phyloP scores from a whole-genome alignment of 2,888 invertebrate species.

The Drosophila neonasuta region DNA sequence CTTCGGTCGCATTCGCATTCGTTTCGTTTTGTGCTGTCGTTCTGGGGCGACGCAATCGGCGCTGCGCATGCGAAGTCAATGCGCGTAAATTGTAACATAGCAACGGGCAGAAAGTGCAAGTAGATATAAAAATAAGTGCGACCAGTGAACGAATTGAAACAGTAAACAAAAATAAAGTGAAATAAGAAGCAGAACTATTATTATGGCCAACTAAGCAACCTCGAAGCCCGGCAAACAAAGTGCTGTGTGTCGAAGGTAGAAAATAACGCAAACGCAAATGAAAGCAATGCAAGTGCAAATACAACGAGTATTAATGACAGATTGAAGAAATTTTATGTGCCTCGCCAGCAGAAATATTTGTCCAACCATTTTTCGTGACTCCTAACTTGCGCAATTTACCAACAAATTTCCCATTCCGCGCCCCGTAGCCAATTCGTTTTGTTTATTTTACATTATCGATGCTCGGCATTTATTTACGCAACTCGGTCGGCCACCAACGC shows the following conservation, averaged over 20 bases:
- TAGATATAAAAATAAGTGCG: conserved; percentile 8
- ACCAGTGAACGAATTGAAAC: conserved; percentile 21
- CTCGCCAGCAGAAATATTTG: conserved; percentile 55
- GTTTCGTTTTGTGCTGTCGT: not conserved
- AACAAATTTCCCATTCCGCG: conserved; percentile 8
- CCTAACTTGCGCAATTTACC: conserved; percentile 51
- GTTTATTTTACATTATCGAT: conserved; percentile 57
- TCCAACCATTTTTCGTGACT: conserved; percentile 34
- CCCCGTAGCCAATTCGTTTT: conserved; percentile 31
- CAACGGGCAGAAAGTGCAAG: conserved; percentile 39
- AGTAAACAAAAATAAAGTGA: conserved; percentile 21
- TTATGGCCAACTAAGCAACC: conserved; percentile 43
- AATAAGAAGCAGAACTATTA: conserved; percentile 26
- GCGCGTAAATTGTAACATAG: conserved; percentile 28
- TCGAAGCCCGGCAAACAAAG: conserved; percentile 15
- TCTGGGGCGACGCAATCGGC: conserved; percentile 6
- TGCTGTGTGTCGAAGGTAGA: conserved; percentile 23
- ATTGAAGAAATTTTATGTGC: conserved; percentile 36
- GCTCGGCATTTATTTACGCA: conserved; percentile 31
- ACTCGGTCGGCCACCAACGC: conserved; percentile 28
- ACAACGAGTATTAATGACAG: conserved; percentile 14
- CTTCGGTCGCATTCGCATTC: conserved; percentile 21
- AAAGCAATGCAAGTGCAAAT: conserved; percentile 51
- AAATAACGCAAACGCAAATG: conserved; percentile 31
- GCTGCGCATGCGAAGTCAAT: conserved; percentile 58